Evolutionary conservation across 2,113 vertebrate species (phyloP), one percentile per base, ranked within the genome.

Genomic region (Sylvia atricapilla): DNA sequence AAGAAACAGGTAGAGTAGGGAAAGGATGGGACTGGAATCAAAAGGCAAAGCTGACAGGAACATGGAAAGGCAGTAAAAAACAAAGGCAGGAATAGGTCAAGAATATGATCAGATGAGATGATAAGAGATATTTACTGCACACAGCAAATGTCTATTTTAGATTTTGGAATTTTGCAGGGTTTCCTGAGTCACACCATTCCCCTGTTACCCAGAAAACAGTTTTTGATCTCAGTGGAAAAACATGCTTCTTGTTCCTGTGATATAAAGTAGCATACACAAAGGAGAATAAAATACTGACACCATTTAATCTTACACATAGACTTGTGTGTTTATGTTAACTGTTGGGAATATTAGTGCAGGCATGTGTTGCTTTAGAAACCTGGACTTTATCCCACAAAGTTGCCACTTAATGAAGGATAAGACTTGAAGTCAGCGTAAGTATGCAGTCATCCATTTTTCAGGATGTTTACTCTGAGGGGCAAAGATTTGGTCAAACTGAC

Each of bases 341-440:
- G 6, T 7, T 43, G 43, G 56, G 35, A 63, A 46, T 7, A 30
- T 30, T 12, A 58, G 13, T 21, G 17, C 50, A 74, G 24, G 7
- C 35, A 53, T 6, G 10, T 30, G 15, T 7, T 52, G 22, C n/a
- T 13, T 50, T 44, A 58, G n/a, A 83, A 92, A 66, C 23, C 53
- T 35, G 31, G 63, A 50, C 12, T 83, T 83, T 11, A 78, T 63
- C 35, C 55, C 68, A 67, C 27, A 15, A 41, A 67, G 39, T 7
- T 74, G 6, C 16, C 4, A 18, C 9, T 43, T 66, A 24, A 28
- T 30, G 11, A 12, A 50, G 25, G 23, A 9, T 6, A 58, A 70
- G 23, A 77, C 67, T 20, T 16, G 0, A 69, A 59, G 15, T 15
- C 74, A 23, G 17, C 0, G 0, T 30, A 59, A 52, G 10, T 6